Evolutionary conservation across 2,113 vertebrate species (phyloP).

Genomic region (Saimiri boliviensis): DNA sequence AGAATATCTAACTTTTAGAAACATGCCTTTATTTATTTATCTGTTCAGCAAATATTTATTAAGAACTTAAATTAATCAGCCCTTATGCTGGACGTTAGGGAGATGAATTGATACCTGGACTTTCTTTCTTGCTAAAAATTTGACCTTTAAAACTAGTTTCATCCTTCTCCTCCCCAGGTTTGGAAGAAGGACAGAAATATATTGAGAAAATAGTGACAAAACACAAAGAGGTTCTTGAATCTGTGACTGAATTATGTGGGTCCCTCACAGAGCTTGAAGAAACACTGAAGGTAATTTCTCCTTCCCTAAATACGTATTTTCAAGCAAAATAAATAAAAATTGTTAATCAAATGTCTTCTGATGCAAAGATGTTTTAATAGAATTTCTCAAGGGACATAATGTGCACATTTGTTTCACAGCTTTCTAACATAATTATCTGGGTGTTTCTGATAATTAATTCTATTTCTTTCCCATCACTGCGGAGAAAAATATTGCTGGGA

Average conservation of each 20-base stretch:
- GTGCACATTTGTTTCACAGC: slow-evolving; percentile 59
- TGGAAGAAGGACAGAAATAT: slow-evolving; percentile 91
- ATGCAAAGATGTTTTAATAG: slow-evolving; percentile 44
- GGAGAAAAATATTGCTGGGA: slow-evolving; percentile 51
- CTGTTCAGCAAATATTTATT: background rate
- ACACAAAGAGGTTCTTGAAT: slow-evolving; percentile 90
- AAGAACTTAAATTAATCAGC: background rate
- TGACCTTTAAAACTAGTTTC: slow-evolving; percentile 29
- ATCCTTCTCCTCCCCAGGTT: slow-evolving; percentile 81
- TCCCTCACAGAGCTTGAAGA: slow-evolving; percentile 88
- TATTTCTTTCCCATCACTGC: slow-evolving; percentile 60
- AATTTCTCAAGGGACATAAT: slow-evolving; percentile 43
- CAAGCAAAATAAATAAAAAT: slow-evolving; percentile 52
- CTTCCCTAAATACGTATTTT: slow-evolving; percentile 25
- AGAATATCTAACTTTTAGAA: background rate
- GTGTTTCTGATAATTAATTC: slow-evolving; percentile 70
- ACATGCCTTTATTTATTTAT: background rate
- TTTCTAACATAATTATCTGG: slow-evolving; percentile 64
- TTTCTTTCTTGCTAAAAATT: background rate
- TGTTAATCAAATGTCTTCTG: slow-evolving; percentile 62
- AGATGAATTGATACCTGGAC: background rate
- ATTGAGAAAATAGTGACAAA: slow-evolving; percentile 89
- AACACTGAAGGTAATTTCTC: slow-evolving; percentile 88
- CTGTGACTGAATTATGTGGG: slow-evolving; percentile 88
- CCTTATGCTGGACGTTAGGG: background rate